phyloP scores from a whole-genome alignment of 2,113 vertebrate genomes.

The Phyllostomus hastatus region DNA sequence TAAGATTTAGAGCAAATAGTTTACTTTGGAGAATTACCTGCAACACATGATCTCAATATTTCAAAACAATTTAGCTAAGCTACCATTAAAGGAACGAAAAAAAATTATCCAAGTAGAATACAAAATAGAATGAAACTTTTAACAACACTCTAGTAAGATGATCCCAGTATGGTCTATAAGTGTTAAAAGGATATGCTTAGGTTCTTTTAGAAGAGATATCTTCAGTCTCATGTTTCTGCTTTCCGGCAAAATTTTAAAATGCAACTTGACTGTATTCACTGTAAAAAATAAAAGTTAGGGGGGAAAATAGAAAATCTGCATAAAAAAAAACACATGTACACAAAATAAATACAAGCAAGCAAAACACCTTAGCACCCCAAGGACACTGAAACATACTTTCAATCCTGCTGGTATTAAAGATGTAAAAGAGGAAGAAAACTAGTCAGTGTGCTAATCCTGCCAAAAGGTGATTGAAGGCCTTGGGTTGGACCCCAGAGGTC shows the following conservation, averaged over 20 bases:
- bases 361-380: not conserved
- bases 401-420: not conserved
- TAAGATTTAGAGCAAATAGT: slow-evolving; percentile 46
- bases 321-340: not conserved
- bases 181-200: slow-evolving; percentile 97
- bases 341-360: slow-evolving; percentile 20
- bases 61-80: not conserved
- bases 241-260: slow-evolving; percentile 26
- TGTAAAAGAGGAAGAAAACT: not conserved
- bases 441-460: not conserved
- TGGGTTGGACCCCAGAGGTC: not conserved
- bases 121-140: slow-evolving; percentile 23
- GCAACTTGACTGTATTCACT: slow-evolving; percentile 37
- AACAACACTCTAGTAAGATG: not conserved
- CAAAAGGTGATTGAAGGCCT: not conserved
- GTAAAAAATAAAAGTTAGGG: slow-evolving; percentile 56
- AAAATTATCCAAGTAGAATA: not conserved
- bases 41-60: slow-evolving; percentile 43
- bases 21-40: slow-evolving; percentile 46
- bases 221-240: slow-evolving; percentile 91
- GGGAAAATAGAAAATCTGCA: not conserved
- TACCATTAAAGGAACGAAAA: not conserved
- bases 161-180: not conserved
- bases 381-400: not conserved
- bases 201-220: slow-evolving; percentile 93